Evolutionary conservation across 2,797 vertebrate genomes (phyloP).

Genomic region (Myotis vivesi): DNA sequence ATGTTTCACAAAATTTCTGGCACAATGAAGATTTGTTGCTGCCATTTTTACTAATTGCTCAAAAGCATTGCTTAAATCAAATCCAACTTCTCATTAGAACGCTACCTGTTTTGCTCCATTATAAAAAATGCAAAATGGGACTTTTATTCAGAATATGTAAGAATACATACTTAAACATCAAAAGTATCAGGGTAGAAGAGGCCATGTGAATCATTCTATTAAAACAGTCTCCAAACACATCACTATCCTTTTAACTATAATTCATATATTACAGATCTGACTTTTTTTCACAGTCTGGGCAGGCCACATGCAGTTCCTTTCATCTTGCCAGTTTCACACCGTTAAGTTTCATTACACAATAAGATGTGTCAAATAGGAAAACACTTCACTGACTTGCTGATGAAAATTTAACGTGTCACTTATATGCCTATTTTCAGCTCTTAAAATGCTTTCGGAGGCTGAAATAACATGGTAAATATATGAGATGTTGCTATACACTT

Average conservation of each 20-base stretch:
- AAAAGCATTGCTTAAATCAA: slow-evolving; percentile 7
- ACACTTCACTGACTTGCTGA: slow-evolving; percentile 39
- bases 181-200: neutral
- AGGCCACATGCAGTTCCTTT: neutral
- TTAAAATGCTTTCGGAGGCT: slow-evolving; percentile 40
- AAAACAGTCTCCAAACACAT: neutral
- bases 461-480: slow-evolving; percentile 60
- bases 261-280: neutral
- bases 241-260: neutral
- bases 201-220: neutral
- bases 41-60: neutral
- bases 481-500: neutral
- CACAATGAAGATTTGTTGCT: neutral
- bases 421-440: slow-evolving; percentile 53
- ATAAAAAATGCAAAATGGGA: neutral
- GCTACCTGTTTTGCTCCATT: neutral
- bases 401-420: slow-evolving; percentile 67
- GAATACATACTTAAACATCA: neutral
- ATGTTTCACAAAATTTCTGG: neutral
- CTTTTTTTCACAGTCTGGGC: neutral
- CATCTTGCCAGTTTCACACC: slow-evolving; percentile 38
- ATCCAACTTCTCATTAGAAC: neutral
- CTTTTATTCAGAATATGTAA: neutral
- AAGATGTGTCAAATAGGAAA: slow-evolving; percentile 56
- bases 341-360: slow-evolving; percentile 65